Evolutionary conservation across 53 echinoderm and acorn worm genomes (phyloP), one percentile per base, ranked within the genome.

Genomic region (Antedon mediterranea): DNA sequence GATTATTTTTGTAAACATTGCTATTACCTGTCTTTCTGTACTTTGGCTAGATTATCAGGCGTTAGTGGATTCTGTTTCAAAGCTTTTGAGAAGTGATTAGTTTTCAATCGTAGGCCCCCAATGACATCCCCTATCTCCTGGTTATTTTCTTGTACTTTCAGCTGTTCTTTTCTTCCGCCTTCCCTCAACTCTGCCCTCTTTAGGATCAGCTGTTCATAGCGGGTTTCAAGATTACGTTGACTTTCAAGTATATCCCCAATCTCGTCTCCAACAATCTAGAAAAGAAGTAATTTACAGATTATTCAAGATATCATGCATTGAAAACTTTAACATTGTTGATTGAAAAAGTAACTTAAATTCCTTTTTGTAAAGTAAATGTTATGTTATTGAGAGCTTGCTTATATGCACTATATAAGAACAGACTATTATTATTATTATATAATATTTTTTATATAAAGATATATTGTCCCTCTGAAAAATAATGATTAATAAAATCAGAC

Each of bases 251-350:
- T 95, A 33, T 92, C 85, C n/a, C 84, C 78, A n/a, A 95, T 95
- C 75, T 95, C 95, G 72, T 95, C 95, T 78, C 95, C 95, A 32
- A 95, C 95, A 82, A 95, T 92, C 95, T 95, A 77, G n/a, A 31
- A 41, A 23, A 28, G 79, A 70, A 30, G 34, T 37, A n/a, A n/a
- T n/a, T 37, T 37, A 37, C 37, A 4, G n/a, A n/a, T n/a, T n/a
- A n/a, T n/a, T n/a, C n/a, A n/a, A n/a, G n/a, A n/a, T n/a, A n/a
- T n/a, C n/a, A n/a, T n/a, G n/a, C n/a, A n/a, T n/a, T n/a, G n/a
- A n/a, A n/a, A n/a, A n/a, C n/a, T n/a, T n/a, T n/a, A n/a, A n/a
- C n/a, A n/a, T n/a, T n/a, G n/a, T n/a, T n/a, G n/a, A n/a, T n/a
- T n/a, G n/a, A n/a, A n/a, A n/a, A n/a, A n/a, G n/a, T n/a, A n/a